These are phyloP conservation scores for Parazoanthus swiftii DNA, from an alignment of 92 coral and sea anemone genomes.

Conservation along the genomic window DNA sequence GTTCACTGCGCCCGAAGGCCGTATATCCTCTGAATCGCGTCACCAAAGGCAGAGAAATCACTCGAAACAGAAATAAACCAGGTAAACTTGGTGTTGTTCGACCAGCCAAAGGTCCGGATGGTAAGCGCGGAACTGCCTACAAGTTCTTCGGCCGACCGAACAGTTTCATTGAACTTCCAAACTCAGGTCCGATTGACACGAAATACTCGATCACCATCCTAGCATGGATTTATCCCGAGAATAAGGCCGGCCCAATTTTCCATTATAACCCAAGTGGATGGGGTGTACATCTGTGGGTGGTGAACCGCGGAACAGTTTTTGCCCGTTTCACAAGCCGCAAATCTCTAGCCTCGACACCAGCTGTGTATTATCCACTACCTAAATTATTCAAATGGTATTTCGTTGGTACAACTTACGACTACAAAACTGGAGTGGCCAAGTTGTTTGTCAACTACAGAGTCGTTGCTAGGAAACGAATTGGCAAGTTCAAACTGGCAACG, in stretches of 20 bases:
- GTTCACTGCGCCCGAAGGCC: constrained; percentile 59
- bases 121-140: constrained; percentile 63
- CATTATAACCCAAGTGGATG: constrained; percentile 65
- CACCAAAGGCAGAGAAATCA: constrained; percentile 60
- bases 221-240: constrained; percentile 68
- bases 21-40: constrained; percentile 66
- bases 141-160: constrained; percentile 74
- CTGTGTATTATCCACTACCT: constrained; percentile 50
- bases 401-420: constrained; percentile 63
- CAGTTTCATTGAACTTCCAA: constrained; percentile 75
- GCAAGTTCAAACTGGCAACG: constrained; percentile 63
- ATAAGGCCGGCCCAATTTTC: constrained; percentile 66
- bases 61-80: constrained; percentile 60
- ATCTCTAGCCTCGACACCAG: constrained; percentile 48
- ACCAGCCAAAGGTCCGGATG: constrained; percentile 79
- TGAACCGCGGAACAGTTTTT: constrained; percentile 47
- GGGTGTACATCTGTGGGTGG: constrained; percentile 81
- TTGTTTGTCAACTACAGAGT: constrained; percentile 61
- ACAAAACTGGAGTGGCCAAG: constrained; percentile 56
- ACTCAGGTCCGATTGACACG: constrained; percentile 67
- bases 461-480: constrained; percentile 51
- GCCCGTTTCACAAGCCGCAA: constrained; percentile 66
- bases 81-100: constrained; percentile 66
- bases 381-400: constrained; percentile 62
- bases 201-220: constrained; percentile 65